These are phyloP conservation scores for Phyllopteryx taeniolatus DNA, from an alignment of 2,113 vertebrate species.

Conservation along the genomic window DNA sequence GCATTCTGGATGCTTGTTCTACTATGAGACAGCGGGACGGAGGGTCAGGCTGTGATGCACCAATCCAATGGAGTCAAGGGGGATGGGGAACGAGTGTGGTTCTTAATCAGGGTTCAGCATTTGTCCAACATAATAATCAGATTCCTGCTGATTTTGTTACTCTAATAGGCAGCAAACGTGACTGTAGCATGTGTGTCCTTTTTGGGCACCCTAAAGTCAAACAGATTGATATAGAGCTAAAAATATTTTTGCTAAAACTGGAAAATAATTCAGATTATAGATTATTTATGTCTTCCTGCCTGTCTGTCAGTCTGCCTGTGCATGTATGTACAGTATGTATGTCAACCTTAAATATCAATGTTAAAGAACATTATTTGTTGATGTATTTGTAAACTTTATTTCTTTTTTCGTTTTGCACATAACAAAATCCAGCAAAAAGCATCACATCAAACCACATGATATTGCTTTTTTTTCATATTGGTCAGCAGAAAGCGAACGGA, in stretches of 20 bases:
- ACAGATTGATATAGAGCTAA: not conserved
- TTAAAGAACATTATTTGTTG: no score
- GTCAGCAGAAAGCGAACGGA: not conserved
- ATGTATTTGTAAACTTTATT: not conserved
- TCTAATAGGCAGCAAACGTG: not conserved
- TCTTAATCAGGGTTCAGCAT: not conserved
- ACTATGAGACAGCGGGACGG: not conserved
- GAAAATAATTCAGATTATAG: no score
- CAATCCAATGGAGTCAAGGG: not conserved
- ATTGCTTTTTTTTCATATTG: not conserved
- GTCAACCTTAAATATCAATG: no score
- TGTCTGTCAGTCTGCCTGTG: no score
- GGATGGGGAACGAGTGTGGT: not conserved
- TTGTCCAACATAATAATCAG: not conserved
- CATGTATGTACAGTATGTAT: no score
- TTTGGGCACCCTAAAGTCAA: not conserved
- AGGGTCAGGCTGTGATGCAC: not conserved
- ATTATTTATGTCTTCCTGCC: no score
- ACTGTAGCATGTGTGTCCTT: not conserved
- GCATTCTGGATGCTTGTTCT: constrained; percentile 8
- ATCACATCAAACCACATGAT: no score
- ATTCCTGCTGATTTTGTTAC: not conserved
- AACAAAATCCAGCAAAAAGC: no score
- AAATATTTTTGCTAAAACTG: no score
- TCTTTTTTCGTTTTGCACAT: not conserved